These are phyloP conservation scores for Karalla daura DNA, from an alignment of 2,797 vertebrate genomes.

Conservation along the genomic window DNA sequence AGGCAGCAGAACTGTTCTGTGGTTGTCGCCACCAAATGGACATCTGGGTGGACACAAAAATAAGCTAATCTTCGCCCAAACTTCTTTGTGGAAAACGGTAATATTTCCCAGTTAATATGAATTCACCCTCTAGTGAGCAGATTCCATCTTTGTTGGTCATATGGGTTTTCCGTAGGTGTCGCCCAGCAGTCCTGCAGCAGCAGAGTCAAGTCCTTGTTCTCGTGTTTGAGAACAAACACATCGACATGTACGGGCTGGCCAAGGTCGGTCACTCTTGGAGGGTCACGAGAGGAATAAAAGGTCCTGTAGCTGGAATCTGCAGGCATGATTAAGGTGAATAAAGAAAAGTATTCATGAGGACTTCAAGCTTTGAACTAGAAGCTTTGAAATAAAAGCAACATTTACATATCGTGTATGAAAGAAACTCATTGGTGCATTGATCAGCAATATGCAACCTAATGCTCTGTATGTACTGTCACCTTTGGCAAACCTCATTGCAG, in stretches of 20 bases:
- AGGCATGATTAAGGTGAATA: no score
- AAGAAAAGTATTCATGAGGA: not conserved
- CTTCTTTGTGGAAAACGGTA: not conserved
- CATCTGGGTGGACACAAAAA: slow-evolving; percentile 50
- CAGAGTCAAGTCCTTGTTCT: slow-evolving; percentile 57
- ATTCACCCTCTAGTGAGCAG: slow-evolving; percentile 65
- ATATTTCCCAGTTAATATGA: not conserved
- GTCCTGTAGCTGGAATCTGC: slow-evolving; percentile 65
- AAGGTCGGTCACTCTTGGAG: slow-evolving; percentile 32
- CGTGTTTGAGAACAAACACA: slow-evolving; percentile 63
- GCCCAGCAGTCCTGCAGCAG: slow-evolving; percentile 72
- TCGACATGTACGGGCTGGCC: slow-evolving; percentile 69
- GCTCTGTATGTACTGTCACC: no score
- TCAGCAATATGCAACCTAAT: not conserved
- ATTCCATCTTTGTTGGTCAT: slow-evolving; percentile 60
- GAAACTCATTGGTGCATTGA: not conserved
- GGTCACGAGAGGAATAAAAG: slow-evolving; percentile 50
- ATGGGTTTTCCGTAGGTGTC: slow-evolving; percentile 58
- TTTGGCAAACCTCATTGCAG: slow-evolving; percentile 76
- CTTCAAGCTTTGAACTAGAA: not conserved
- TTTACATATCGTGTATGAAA: not conserved
- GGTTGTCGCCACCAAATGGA: slow-evolving; percentile 58
- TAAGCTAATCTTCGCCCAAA: not conserved
- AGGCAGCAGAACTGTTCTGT: slow-evolving; percentile 49
- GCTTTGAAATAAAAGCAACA: not conserved